Base-by-base conservation (phyloP, 2,797 vertebrate species). In the Forpus xanthops region DNA sequence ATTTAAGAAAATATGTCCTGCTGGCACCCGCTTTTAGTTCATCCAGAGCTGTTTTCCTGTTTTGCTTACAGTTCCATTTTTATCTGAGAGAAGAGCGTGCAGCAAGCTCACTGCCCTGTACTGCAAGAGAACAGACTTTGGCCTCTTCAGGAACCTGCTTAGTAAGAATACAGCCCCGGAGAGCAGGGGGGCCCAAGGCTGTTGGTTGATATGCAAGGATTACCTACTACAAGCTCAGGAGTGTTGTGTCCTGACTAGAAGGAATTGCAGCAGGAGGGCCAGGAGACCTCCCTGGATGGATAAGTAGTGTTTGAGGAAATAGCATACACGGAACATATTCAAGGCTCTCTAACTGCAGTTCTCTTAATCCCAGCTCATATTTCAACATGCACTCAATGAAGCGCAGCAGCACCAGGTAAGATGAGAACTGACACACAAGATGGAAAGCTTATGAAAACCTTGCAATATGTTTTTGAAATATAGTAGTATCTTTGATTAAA, bases 291-390 rank as follows among this genome's bases (percentile, higher is more conserved):
- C 50, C 11, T 53, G 1, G 52, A 53, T 53, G 52, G 30, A 53
- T 53, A 31, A 31, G 3, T 17, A 53, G 52, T 13, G 7, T 23
- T 13, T 25, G 45, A 47, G 45, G 23, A 47, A 47, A 25, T 8
- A 61, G 68, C 68, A 86, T 87, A 80, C 74, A 58, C 5, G 17
- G 87, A 82, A 91, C 81, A 18, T 47, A 86, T 77, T 86, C 71
- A 49, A 45, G 71, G 27, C 16, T 39, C 50, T 78, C 55, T 49
- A 86, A 80, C 50, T 41, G 72, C 58, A 44, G 33, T 31, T 53
- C 28, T 73, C 64, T 68, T 90, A 93, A 94, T 88, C 81, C 91
- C 47, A 52, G 74, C 31, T 91, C 79, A n/a, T 81, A 94, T 91
- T 91, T 91, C 87, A 75, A 53, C 42, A 24, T 14, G 41, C 24